phyloP scores from a whole-genome alignment of 2,113 vertebrate species.

The Anarhynchus alexandrinus region DNA sequence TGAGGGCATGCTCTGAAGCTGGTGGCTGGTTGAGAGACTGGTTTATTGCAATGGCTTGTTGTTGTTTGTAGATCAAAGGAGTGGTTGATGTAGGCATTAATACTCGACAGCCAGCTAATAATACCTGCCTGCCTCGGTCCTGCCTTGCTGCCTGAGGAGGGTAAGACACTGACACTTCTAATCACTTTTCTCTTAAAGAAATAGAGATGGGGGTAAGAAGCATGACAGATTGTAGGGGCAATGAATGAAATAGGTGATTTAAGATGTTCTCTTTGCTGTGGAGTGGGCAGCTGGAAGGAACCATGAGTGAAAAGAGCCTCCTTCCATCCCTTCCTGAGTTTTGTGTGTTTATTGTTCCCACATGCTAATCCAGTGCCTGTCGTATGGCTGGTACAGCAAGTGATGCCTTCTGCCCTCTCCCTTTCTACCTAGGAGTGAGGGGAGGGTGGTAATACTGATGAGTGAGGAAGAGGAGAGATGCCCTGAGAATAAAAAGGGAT shows the following conservation, averaged over 20 bases:
- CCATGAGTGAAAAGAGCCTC: not conserved
- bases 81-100: not conserved
- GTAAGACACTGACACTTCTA: not conserved
- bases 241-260: not conserved
- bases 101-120: not conserved
- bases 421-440: not conserved
- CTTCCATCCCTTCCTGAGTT: not conserved
- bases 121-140: not conserved
- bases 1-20: not conserved
- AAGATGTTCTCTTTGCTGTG: not conserved
- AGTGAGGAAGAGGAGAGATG: not conserved
- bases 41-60: not conserved
- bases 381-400: not conserved
- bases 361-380: fast-evolving
- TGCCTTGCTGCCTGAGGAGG: not conserved
- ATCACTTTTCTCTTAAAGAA: not conserved
- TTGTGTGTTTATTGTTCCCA: not conserved
- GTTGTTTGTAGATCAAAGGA: not conserved
- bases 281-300: not conserved
- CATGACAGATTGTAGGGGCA: not conserved
- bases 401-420: not conserved
- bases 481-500: not conserved
- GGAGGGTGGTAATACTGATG: not conserved
- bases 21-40: not conserved
- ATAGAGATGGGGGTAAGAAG: not conserved